Conservation (phyloP, 1,140 invertebrate species). For the Homarus americanus region DNA sequence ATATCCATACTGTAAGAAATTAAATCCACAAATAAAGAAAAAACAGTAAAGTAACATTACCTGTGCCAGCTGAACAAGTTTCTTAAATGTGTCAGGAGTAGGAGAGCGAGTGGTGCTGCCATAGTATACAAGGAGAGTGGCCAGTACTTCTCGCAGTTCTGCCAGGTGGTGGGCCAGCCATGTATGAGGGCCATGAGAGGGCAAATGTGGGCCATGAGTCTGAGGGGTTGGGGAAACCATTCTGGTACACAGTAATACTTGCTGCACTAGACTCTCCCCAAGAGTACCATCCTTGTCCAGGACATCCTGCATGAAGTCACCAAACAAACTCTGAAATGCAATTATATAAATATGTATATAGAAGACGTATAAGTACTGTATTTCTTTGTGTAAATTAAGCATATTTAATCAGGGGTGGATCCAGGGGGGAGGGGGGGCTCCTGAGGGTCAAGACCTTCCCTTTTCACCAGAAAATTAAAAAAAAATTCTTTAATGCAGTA, state of each 20-base stretch:
- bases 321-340: slow-evolving; percentile 49
- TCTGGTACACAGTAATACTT: slow-evolving; percentile 14
- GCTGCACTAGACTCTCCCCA: slow-evolving; percentile 45
- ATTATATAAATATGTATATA: neutral
- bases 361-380: too few relatives aligned
- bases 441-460: too few relatives aligned
- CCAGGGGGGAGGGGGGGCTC: too few relatives aligned
- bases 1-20: too few relatives aligned
- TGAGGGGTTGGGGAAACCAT: slow-evolving; percentile 14
- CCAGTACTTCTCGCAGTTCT: slow-evolving; percentile 50
- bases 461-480: too few relatives aligned
- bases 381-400: too few relatives aligned
- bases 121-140: slow-evolving; percentile 57
- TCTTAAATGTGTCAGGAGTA: slow-evolving; percentile 48
- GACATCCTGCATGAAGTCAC: slow-evolving; percentile 59
- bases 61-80: slow-evolving; percentile 51
- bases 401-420: too few relatives aligned
- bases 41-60: neutral
- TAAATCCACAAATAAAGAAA: neutral
- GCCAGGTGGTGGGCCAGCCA: slow-evolving; percentile 59
- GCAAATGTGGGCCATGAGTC: slow-evolving; percentile 39
- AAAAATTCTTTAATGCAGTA: too few relatives aligned
- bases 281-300: slow-evolving; percentile 53
- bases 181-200: slow-evolving; percentile 32
- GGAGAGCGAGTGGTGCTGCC: slow-evolving; percentile 42